Base-by-base conservation (phyloP, 2,797 vertebrate genomes). In the Gymnoscopelus braueri region DNA sequence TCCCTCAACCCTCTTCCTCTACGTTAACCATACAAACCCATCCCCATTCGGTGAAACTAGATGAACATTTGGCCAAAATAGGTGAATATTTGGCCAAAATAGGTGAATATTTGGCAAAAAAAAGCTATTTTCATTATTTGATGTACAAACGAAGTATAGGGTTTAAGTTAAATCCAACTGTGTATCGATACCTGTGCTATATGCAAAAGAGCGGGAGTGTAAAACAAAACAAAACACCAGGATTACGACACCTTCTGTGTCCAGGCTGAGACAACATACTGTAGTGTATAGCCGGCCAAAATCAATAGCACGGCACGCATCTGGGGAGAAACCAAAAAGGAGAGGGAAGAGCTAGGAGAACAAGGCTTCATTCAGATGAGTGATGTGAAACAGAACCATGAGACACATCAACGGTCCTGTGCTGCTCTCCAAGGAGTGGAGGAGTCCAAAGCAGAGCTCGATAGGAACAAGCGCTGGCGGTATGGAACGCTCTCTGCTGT, bases 281-380 rank as follows among this genome's bases (percentile, higher is more conserved):
- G 77, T 12, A 58, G 26, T 58, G 29, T 35, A n/a, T 2, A 23
- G 13, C 35, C 4, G 12, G 13, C 57, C n/a, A 50, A 14, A 47
- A 23, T 70, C 60, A 59, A 63, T 14, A 69, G 61, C 2, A 0
- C 6, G n/a, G 7, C 7, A n/a, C 3, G 59, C 56, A 60, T 76
- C 62, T 80, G 67, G 73, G 66, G 68, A 77, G 79, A 79, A 51
- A 24, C 24, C 60, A 63, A 0, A 0, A 0, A 72, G 14, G 24
- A 52, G 6, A 52, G 61, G 23, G 24, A 32, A 47, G 67, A 50
- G 62, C 63, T 65, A 54, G 3, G 63, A 81, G 84, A 89, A 89
- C 84, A 89, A 89, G 73, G 78, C 66, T 54, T 77, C 79, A 82
- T 91, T 90, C 77, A 89, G 69, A 75, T 63, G 1, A 12, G 60